Evolutionary conservation across 1,140 invertebrate genomes (phyloP), one percentile per base, ranked within the genome.

Genomic region (Liolophura sinensis): DNA sequence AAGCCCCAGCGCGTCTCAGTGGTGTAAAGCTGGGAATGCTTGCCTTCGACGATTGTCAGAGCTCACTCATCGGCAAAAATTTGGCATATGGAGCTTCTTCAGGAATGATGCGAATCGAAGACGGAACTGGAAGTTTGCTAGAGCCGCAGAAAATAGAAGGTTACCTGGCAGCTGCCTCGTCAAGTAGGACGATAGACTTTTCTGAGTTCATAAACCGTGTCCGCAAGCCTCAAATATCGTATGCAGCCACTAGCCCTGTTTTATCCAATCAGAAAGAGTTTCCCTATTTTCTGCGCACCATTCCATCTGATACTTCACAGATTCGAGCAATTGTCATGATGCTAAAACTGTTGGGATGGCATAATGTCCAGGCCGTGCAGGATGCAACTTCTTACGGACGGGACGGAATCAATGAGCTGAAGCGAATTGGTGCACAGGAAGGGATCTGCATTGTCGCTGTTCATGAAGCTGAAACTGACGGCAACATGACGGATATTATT

Each of bases 271-370:
- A 91, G 78, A 87, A 86, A 67, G 86, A 89, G 71, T 93, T 90
- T 82, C 89, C 89, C 51, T 92, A 90, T 70, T 93, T 92, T 85
- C 81, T 92, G 64, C 86, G 92, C 14, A 90, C 92, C 0, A 90
- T 92, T 18, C 91, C 92, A n/a, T 89, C 89, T 0, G 90, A 93
- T 82, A 88, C 89, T 70, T 89, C 90, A 81, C 91, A 93, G 83
- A 90, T 92, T 1, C 88, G 89, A 73, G 89, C 91, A 31, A 89
- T 93, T 49, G 69, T 80, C n/a, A 51, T 73, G n/a, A 62, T 80
- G 20, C 57, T 79, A 18, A 80, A 80, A 65, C 60, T 72, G 14
- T 54, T 68, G 0, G 72, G 73, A 48, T 81, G 76, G 77, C 62
- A 65, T 11, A 77, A 79, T 72, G 61, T 80, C 7, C 79, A 82